Base-by-base conservation (phyloP, 2,797 vertebrate genomes). In the Malurus splendens region DNA sequence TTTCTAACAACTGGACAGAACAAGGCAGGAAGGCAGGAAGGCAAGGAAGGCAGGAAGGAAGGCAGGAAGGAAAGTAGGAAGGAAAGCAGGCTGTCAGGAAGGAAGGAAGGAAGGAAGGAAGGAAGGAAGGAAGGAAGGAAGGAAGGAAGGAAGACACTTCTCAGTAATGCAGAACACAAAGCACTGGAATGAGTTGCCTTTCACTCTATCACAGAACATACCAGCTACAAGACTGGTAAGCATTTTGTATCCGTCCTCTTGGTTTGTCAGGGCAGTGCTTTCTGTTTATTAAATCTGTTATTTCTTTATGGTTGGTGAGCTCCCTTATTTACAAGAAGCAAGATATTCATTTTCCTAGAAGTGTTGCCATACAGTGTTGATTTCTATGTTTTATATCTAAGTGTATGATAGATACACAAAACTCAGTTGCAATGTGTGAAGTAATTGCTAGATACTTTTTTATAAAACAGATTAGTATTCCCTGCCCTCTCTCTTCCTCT, bases 21-120 rank as follows among this genome's bases (percentile, higher is more conserved):
- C 2, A 28, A 41, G 19, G 9, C 4, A 10, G 10, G 8, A 0
- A 24, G 50, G 13, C 0, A 28, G 16, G 16, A 2, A 23, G 4
- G 4, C 8, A 48, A 3, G 25, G 27, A 28, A 14, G 25, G 15
- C 25, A 48, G 50, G 28, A 51, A 7, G 32, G n/a, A 19, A 6
- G 20, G 12, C 2, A 14, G 33, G 32, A 11, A 8, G 33, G 54
- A 11, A 17, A 11, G 32, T 5, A 24, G 32, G 14, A 9, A 24
- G 32, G 32, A 32, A 32, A 32, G 32, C 32, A 32, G 32, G 32
- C 32, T 32, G 32, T 32, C n/a, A 15, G 11, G 12, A 27, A 27
- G 36, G 36, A 10, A 14, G 33, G 32, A 11, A 8, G 33, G 54
- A 7, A 17, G 17, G 6, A 17, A 56, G 10, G 11, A 6, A 36